Evolutionary conservation across 2,888 invertebrate genomes (phyloP).

Genomic region (Hyles lineata): DNA sequence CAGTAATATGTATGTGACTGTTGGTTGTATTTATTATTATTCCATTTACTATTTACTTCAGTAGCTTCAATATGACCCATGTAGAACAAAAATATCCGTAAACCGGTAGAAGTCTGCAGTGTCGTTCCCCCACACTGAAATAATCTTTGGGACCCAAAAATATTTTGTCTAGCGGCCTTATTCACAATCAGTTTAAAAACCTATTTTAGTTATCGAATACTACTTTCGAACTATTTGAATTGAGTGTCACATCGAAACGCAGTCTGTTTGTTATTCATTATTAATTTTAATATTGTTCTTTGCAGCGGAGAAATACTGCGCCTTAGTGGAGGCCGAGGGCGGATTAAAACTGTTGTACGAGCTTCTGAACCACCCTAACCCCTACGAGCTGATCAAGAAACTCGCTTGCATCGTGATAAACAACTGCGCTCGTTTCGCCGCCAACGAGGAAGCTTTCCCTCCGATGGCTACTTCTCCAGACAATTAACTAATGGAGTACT

Average conservation of each 20-base stretch:
- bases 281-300: constrained; percentile 18
- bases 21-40: no score
- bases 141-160: no score
- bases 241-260: no score
- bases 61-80: no score
- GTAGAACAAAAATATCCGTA: no score
- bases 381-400: constrained; percentile 88
- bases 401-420: constrained; percentile 88
- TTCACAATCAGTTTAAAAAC: no score
- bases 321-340: constrained; percentile 93
- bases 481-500: constrained; percentile 69
- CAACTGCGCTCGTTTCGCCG: constrained; percentile 82
- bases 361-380: constrained; percentile 85
- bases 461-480: constrained; percentile 46
- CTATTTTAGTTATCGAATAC: no score
- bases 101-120: constrained; percentile 16
- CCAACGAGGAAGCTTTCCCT: constrained; percentile 40
- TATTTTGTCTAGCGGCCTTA: no score
- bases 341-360: constrained; percentile 90
- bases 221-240: no score
- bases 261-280: not conserved
- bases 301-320: constrained; percentile 96
- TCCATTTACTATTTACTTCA: no score
- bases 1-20: no score
- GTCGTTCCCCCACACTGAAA: not conserved